Conservation (phyloP, 2,113 vertebrate species). For the Anolis sagrei region DNA sequence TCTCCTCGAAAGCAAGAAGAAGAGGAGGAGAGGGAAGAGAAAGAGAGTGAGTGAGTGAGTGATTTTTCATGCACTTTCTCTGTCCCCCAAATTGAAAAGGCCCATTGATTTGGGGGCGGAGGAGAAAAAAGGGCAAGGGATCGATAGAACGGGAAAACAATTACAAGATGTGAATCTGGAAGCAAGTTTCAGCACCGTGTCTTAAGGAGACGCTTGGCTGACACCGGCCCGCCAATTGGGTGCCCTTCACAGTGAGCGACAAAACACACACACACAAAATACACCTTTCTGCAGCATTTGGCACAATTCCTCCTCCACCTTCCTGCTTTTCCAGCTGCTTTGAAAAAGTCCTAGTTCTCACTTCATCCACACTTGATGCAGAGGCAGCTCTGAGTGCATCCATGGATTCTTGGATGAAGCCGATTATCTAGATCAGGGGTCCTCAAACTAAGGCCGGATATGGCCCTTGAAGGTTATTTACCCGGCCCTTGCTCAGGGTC, state of each 20-base stretch:
- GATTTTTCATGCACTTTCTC: constrained; percentile 43
- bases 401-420: too few relatives aligned
- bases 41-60: constrained; percentile 30
- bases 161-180: background rate
- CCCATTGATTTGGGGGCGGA: constrained; percentile 50
- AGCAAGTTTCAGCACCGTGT: background rate
- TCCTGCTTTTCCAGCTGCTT: too few relatives aligned
- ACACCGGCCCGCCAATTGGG: background rate
- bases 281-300: too few relatives aligned
- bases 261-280: background rate
- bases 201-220: background rate
- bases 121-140: background rate
- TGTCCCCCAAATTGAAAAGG: constrained; percentile 47
- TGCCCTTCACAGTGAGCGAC: constrained; percentile 2
- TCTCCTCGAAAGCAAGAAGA: background rate
- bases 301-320: too few relatives aligned
- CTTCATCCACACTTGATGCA: too few relatives aligned
- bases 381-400: too few relatives aligned
- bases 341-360: too few relatives aligned
- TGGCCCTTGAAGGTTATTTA: too few relatives aligned
- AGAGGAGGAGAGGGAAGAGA: constrained; percentile 10
- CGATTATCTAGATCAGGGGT: too few relatives aligned
- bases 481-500: too few relatives aligned
- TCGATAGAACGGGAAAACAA: constrained; percentile 44
- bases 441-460: too few relatives aligned